Evolutionary conservation across 2,888 invertebrate species (phyloP).

Genomic region (Rhopalosiphum nymphaeae): DNA sequence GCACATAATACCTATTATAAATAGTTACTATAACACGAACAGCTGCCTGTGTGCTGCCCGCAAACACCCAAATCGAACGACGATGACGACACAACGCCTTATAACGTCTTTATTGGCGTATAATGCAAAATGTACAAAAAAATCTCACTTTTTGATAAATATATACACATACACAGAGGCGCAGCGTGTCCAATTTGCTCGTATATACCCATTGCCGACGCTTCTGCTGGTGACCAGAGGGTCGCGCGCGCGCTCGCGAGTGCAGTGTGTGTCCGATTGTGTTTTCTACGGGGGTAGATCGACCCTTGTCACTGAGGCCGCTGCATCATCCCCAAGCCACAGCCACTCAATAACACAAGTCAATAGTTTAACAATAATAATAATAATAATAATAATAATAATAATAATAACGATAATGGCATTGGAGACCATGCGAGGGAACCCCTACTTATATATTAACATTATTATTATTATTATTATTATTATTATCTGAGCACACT

Average conservation of each 20-base stretch:
- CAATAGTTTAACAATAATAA: slow-evolving; percentile 58
- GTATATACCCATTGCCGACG: background rate
- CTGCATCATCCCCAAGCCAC: slow-evolving; percentile 29
- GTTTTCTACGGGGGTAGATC: slow-evolving; percentile 16
- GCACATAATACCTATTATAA: background rate
- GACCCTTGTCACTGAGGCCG: slow-evolving; percentile 39
- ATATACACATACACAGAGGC: background rate
- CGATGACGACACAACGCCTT: slow-evolving; percentile 21
- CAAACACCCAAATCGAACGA: background rate
- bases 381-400: slow-evolving; percentile 35
- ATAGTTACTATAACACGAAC: background rate
- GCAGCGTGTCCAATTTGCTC: slow-evolving; percentile 1
- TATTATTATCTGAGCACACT: slow-evolving; percentile 4
- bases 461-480: slow-evolving; percentile 40
- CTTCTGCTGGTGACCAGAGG: slow-evolving; percentile 29
- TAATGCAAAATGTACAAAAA: slow-evolving; percentile 31
- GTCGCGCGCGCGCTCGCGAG: background rate
- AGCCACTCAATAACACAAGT: slow-evolving; percentile 62
- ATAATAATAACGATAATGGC: slow-evolving; percentile 43
- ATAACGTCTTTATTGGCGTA: slow-evolving; percentile 49
- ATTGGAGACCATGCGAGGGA: background rate
- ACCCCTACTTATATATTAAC: slow-evolving; percentile 39
- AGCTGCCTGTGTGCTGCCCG: slow-evolving; percentile 29
- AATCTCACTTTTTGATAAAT: background rate
- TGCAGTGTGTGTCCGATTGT: slow-evolving; percentile 14